phyloP scores from a whole-genome alignment of 2,888 invertebrate genomes.

The Calliopum simillimum region DNA sequence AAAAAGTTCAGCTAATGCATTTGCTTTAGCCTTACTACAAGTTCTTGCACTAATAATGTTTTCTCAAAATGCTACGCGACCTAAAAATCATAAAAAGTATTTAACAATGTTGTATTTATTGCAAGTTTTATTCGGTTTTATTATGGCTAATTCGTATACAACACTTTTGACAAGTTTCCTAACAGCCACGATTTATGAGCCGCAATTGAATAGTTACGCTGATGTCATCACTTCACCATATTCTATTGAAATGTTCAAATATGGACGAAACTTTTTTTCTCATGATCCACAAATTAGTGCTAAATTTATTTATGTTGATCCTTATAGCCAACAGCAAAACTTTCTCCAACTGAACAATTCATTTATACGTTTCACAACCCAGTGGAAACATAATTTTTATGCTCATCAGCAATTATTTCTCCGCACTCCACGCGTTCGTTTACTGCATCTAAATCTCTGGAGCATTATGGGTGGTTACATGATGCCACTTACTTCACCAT shows the following conservation, averaged over 20 bases:
- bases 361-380: slow-evolving; percentile 28
- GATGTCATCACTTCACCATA: too few species aligned
- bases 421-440: too few species aligned
- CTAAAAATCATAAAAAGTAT: too few species aligned
- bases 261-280: slow-evolving; percentile 5
- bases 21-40: slow-evolving; percentile 24
- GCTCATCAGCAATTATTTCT: too few species aligned
- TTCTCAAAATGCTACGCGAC: slow-evolving; percentile 22
- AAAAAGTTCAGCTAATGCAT: too few species aligned
- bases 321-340: slow-evolving; percentile 20
- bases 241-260: slow-evolving; percentile 25
- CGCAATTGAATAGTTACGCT: too few species aligned
- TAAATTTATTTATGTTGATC: slow-evolving; percentile 20
- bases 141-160: too few species aligned
- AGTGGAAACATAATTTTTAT: slow-evolving; percentile 33
- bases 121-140: too few species aligned
- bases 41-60: slow-evolving; percentile 22
- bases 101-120: too few species aligned
- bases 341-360: slow-evolving; percentile 33
- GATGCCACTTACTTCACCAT: slow-evolving; percentile 4
- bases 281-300: slow-evolving; percentile 7
- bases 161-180: too few species aligned
- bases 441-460: too few species aligned
- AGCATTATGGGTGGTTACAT: slow-evolving; percentile 4
- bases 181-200: too few species aligned